Conservation (phyloP, 2,113 vertebrate genomes). For the Camelus bactrianus region DNA sequence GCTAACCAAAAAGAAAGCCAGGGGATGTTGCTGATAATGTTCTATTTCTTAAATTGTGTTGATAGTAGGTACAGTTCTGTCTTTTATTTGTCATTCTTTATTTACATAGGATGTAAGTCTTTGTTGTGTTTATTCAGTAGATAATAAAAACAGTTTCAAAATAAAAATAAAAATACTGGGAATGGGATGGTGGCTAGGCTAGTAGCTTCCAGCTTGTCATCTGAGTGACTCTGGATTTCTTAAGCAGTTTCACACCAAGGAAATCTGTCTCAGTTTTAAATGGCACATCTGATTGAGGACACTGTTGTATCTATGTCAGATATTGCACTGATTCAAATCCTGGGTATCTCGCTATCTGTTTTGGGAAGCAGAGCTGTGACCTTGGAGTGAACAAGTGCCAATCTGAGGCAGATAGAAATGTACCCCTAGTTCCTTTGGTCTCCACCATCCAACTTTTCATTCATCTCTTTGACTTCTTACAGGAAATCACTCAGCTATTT, state of each 20-base stretch:
- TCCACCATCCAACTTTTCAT: background rate
- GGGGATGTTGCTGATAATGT: background rate
- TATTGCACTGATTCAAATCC: background rate
- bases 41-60: background rate
- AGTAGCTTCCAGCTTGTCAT: background rate
- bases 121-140: background rate
- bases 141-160: background rate
- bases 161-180: background rate
- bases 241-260: background rate
- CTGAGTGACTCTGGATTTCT: background rate
- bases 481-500: background rate
- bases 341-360: background rate
- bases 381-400: background rate
- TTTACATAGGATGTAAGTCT: background rate
- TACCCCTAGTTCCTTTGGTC: background rate
- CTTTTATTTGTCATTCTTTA: background rate
- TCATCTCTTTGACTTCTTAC: background rate
- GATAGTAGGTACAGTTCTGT: background rate
- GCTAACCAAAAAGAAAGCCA: background rate
- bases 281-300: background rate
- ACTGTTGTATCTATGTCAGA: background rate
- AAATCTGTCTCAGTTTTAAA: background rate
- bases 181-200: background rate
- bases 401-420: background rate
- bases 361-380: background rate